Evolutionary conservation across 2,888 invertebrate genomes (phyloP).

Genomic region (Metellina segmentata): DNA sequence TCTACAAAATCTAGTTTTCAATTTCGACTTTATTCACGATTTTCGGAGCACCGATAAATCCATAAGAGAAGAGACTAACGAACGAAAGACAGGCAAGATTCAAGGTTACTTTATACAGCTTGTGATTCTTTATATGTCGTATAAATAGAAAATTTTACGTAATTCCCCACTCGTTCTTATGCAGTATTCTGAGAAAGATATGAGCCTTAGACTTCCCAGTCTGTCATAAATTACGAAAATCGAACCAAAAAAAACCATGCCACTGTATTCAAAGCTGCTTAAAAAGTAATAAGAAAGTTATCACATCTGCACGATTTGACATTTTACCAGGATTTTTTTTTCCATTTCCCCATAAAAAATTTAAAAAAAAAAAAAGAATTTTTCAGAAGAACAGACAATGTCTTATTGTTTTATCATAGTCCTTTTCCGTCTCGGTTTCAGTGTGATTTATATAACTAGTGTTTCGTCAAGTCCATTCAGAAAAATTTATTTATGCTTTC

Average conservation of each 20-base stretch:
- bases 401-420: constrained; percentile 53
- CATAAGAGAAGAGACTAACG: no score
- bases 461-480: constrained; percentile 16
- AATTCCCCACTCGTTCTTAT: not conserved
- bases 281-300: constrained; percentile 44
- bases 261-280: constrained; percentile 24
- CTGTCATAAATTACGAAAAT: constrained; percentile 48
- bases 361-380: constrained; percentile 39
- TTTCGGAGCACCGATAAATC: no score
- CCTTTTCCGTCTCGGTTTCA: not conserved
- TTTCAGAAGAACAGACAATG: constrained; percentile 49
- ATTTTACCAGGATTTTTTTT: constrained; percentile 29
- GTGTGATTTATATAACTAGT: constrained; percentile 46
- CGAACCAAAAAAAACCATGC: constrained; percentile 17
- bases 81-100: no score
- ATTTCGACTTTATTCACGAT: no score
- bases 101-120: no score
- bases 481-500: not conserved
- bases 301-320: constrained; percentile 58
- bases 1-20: no score
- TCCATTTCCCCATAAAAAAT: constrained; percentile 45
- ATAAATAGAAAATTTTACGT: not conserved
- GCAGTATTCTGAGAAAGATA: constrained; percentile 24
- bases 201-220: constrained; percentile 10
- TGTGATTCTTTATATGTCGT: no score